Evolutionary conservation across 2,888 invertebrate species (phyloP), one percentile per base, ranked within the genome.

Genomic region (Acholoe squamosa): DNA sequence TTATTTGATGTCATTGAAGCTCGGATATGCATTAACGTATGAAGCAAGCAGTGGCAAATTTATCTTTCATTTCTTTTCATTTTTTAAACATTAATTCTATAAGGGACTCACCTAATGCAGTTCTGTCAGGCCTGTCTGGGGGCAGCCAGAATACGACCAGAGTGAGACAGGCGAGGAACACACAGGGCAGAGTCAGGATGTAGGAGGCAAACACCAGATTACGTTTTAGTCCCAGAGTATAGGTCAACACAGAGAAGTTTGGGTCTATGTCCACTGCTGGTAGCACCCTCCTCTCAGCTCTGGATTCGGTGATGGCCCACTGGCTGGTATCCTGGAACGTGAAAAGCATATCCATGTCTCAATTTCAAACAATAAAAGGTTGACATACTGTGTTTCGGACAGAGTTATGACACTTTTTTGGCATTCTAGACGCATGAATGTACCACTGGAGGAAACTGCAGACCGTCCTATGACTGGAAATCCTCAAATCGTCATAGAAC

Each of bases 131-230:
- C 51, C 92, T n/a, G 31, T 92, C 92, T 0, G 92, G 92, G 12
- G 92, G 92, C 61, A 92, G 76, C 92, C 92, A 92, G 86, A 92
- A 92, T 25, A 92, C 92, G 56, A 92, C 92, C 25, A 92, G 80
- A 16, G 92, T 92, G 7, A 92, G 90, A 67, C 84, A 91, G 80
- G 92, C 92, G 19, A 92, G 90, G 90, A 92, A 92, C 56, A 92
- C 91, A 71, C 92, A 92, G 56, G 92, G 92, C 25, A 92, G 84
- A 19, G 92, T 92, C 43, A 92, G 91, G 76, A 92, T 92, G 88
- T 92, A 92, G 51, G 89, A 91, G 67, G 92, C 91, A 51, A 92
- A 92, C 84, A 92, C 91, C 89, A 91, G 76, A 89, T 92, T 92
- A 16, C 92, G 61, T 89, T 89, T 90, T 52, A 92, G 52, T 33